Evolutionary conservation across 2,113 vertebrate species (phyloP), one percentile per base, ranked within the genome.

Genomic region (Chitala chitala): DNA sequence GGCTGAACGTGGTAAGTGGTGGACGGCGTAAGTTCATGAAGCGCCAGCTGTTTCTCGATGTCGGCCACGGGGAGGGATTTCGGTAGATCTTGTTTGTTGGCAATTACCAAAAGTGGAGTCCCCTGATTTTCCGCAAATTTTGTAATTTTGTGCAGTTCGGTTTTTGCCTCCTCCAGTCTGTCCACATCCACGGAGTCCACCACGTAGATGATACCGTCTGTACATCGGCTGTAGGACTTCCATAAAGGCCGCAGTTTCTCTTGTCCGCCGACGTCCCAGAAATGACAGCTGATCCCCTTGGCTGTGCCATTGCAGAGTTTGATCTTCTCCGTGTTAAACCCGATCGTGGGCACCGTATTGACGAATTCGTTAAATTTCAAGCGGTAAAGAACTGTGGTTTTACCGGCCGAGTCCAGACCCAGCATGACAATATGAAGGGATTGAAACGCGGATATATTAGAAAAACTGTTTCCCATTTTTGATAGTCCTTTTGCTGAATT

Each of bases 161-260:
- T 98, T 79, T 93, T 95, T 80, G 95, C 95, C 79, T 98, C 96
- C 87, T 96, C 96, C 82, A 98, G 87, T 66, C 96, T 81, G 81
- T 98, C 96, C 54, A 94, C 94, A 74, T 98, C 96, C 81, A 98
- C 96, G 0, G 96, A 98, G 90, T 98, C 96, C 91, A 98, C 96
- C 65, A 98, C 96, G 73, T 98, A 98, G 71, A 98, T 97, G 86
- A 98, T 98, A 56, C 96, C 96, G 51, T 98, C 96, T 2, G 96
- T 98, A 84, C 96, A 98, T 51, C 96, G 93, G 84, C 95, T 98
- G 88, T 98, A 98, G 5, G 96, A 97, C 82, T 98, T 98, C 96
- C 96, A 98, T 26, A 98, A 92, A 26, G 96, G 96, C 76, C 96
- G 87, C 80, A 98, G 93, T 88, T 98, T 98, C 92, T 98, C 96